A percentile compares a stretch with the other conserved stretches of the same genome.
Evolutionary conservation across 2,888 invertebrate genomes (phyloP).

Genomic region (Chalcis sispes): DNA sequence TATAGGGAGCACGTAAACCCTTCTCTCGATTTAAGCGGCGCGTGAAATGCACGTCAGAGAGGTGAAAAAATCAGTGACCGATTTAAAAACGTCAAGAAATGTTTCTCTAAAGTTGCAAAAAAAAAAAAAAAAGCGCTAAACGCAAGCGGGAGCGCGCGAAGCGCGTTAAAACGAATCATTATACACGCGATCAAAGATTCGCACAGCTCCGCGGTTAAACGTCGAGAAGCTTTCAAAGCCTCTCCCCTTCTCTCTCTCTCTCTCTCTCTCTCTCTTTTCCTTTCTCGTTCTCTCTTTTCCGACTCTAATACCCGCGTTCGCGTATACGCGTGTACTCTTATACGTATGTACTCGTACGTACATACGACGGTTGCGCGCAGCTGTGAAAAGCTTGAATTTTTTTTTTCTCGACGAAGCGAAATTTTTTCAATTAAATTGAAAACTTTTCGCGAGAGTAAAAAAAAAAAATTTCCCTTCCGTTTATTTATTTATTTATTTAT

Average conservation of each 20-base stretch:
- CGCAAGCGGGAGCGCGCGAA: no score
- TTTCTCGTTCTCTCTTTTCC: no score
- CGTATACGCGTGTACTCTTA: no score
- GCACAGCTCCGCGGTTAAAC: background rate
- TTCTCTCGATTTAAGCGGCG: no score
- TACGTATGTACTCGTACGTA: background rate
- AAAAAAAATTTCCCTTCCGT: no score
- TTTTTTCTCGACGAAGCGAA: background rate
- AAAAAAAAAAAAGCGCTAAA: no score
- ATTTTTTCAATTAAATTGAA: constrained; percentile 27
- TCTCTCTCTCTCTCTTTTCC: no score
- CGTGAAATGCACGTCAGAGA: background rate
- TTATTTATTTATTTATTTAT: no score
- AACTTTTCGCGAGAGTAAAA: no score
- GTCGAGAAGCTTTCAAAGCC: constrained; percentile 25
- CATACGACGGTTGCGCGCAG: background rate
- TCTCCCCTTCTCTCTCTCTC: background rate
- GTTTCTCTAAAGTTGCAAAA: background rate
- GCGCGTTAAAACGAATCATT: constrained; percentile 34
- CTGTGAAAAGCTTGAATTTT: no score
- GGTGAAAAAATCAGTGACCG: constrained; percentile 27
- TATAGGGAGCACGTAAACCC: no score
- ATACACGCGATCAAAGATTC: constrained; percentile 38
- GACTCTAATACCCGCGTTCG: no score
- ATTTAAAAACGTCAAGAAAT: constrained; percentile 22